These are phyloP conservation scores for Coenonympha glycerion DNA, from an alignment of 2,888 invertebrate species.

Conservation along the genomic window DNA sequence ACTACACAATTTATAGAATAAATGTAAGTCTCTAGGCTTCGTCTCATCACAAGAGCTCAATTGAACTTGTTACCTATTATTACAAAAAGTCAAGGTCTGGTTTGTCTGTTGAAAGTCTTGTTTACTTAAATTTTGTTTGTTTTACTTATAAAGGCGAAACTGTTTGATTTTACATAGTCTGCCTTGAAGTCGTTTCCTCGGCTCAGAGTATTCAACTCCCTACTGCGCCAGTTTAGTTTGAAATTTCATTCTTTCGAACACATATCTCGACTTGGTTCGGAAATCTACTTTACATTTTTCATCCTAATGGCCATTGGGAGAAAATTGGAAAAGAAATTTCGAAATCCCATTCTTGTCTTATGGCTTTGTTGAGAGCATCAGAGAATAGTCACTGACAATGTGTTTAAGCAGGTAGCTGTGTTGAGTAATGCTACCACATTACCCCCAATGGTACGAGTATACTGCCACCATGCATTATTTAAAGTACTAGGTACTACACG, in stretches of 20 bases:
- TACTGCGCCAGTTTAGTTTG: conserved; percentile 58
- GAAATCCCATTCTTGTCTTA: conserved; percentile 50
- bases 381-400: conserved; percentile 1
- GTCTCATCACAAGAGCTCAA: no score
- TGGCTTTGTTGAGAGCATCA: conserved; percentile 11
- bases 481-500: no score
- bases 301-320: conserved; percentile 75
- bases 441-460: no score
- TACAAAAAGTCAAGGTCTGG: no score
- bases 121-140: neutral
- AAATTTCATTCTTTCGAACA: conserved; percentile 72
- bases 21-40: no score
- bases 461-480: no score
- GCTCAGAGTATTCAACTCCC: conserved; percentile 37
- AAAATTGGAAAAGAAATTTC: conserved; percentile 75
- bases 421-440: no score
- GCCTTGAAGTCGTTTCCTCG: conserved; percentile 45
- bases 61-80: no score
- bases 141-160: neutral
- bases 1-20: no score
- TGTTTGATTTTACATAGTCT: conserved; percentile 18
- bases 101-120: no score
- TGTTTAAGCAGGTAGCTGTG: neutral
- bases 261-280: conserved; percentile 69
- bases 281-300: conserved; percentile 75